Evolutionary conservation across 1,140 invertebrate species (phyloP), one percentile per base, ranked within the genome.

Genomic region (Bombus picipes): DNA sequence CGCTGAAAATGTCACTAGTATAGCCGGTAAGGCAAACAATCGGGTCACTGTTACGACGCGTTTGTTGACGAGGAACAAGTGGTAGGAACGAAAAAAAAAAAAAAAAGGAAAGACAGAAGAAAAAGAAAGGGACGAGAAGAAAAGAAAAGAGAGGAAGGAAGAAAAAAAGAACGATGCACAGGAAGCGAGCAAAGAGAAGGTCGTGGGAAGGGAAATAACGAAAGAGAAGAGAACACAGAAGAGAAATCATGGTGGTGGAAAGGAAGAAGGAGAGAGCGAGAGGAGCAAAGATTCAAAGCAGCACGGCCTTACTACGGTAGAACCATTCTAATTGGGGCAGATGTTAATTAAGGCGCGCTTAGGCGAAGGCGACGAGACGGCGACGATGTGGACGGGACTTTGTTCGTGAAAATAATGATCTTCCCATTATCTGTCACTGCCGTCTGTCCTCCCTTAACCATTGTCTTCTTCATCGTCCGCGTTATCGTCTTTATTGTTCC

Each of bases 331-430:
- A 94, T 94, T 94, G 92, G 92, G 92, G 88, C 92, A 83, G 92
- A 92, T 93, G 93, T 93, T 94, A 94, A 94, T 94, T 94, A 92
- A 93, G 91, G 84, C 85, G 83, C 91, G 91, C 87, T 91, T 89
- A 91, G 89, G 88, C 88, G 88, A 92, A 91, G 92, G 89, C 91
- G 83, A 82, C 87, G 84, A 84, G 68, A 84, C 89, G 80, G 84
- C 76, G 87, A 71, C 82, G 76, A 86, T 66, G 87, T 81, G 87
- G 92, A 90, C 92, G 90, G 91, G 91, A 94, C 93, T 94, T 94
- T 94, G 93, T 94, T 94, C 94, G 91, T 87, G 92, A 93, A 94
- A 94, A 94, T 94, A 94, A 94, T 94, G 94, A 94, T 94, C 94
- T 94, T 94, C 92, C 93, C 93, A 94, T 94, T 94, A 94, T 94